Percentiles rank a stretch among this genome's conserved stretches.
Evolutionary conservation across 2,113 vertebrate genomes (phyloP).

Genomic region (Melanocharis versteri): DNA sequence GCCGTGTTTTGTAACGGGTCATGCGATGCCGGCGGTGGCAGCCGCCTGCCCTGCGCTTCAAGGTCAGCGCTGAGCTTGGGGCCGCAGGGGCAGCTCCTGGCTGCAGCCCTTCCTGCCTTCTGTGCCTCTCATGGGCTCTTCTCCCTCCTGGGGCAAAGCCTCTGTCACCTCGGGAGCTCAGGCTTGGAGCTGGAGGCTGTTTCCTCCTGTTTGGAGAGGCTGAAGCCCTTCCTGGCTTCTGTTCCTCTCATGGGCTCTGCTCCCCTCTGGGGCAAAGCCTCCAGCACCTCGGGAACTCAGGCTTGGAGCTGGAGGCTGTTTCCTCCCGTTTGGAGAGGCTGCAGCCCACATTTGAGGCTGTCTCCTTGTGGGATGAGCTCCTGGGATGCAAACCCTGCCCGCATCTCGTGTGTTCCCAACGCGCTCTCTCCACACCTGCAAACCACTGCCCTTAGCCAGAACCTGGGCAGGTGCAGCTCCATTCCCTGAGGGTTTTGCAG

Average conservation of each 20-base stretch:
- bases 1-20: slow-evolving; percentile 7
- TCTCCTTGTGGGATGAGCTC: background rate
- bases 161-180: rapidly evolving
- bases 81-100: background rate
- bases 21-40: background rate
- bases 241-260: background rate
- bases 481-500: background rate
- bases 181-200: background rate
- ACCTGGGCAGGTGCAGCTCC: background rate
- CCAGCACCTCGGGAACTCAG: rapidly evolving
- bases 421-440: background rate
- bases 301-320: background rate
- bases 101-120: background rate
- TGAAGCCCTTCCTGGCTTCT: background rate
- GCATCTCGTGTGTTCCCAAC: rapidly evolving
- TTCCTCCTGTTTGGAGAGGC: background rate
- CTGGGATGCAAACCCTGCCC: background rate
- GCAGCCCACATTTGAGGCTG: background rate
- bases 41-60: background rate
- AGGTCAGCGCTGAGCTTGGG: slow-evolving; percentile 6
- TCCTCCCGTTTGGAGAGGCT: background rate
- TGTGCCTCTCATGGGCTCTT: background rate
- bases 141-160: background rate
- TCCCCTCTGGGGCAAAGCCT: background rate
- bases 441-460: background rate